Conservation (phyloP, 2,888 invertebrate species). For the Ditula angustiorana region DNA sequence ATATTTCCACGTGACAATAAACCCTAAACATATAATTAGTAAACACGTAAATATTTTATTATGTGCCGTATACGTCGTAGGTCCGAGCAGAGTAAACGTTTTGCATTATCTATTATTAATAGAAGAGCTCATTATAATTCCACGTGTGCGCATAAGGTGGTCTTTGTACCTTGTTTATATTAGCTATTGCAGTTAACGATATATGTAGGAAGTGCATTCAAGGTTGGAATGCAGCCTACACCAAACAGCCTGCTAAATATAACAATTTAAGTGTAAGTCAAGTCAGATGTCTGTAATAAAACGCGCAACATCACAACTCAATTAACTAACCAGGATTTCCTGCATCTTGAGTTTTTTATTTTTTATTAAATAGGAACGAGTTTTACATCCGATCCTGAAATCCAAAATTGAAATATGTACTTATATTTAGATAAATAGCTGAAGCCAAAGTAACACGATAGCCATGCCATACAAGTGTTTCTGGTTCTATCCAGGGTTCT, state of each 20-base stretch:
- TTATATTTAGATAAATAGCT: too few relatives aligned
- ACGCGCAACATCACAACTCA: background rate
- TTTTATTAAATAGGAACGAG: too few relatives aligned
- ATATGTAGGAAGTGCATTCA: conserved; percentile 33
- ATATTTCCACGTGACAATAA: too few relatives aligned
- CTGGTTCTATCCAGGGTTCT: too few relatives aligned
- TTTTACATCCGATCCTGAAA: too few relatives aligned
- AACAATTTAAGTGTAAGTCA: conserved; percentile 9
- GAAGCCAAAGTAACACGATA: too few relatives aligned
- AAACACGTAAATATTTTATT: too few relatives aligned
- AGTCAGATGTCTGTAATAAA: background rate
- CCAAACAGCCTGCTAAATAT: background rate
- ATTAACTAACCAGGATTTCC: background rate
- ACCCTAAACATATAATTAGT: too few relatives aligned
- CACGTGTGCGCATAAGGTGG: conserved; percentile 5
- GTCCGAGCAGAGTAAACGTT: background rate
- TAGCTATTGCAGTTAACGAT: background rate
- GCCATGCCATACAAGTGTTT: too few relatives aligned
- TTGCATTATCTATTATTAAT: background rate
- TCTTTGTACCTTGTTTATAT: conserved; percentile 5
- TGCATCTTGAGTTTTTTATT: too few relatives aligned
- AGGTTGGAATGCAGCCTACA: conserved; percentile 9
- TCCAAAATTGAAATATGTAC: too few relatives aligned
- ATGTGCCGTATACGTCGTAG: too few relatives aligned
- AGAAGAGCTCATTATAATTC: background rate